Conservation (phyloP, 1,140 invertebrate genomes). For the Drosophila tsacasi region DNA sequence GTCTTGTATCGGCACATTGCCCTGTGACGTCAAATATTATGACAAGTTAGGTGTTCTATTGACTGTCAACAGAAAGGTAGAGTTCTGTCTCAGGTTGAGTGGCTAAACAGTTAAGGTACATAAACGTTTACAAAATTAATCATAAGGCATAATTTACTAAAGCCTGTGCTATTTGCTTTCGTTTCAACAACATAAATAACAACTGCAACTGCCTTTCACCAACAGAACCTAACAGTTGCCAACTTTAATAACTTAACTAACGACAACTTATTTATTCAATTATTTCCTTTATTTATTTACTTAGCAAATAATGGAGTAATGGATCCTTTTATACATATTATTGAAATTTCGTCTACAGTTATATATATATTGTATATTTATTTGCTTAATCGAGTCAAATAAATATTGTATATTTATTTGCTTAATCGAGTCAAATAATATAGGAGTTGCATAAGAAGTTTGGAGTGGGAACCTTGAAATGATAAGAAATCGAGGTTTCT, state of each 20-base stretch:
- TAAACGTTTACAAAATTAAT: background rate
- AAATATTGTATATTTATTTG: too few relatives aligned
- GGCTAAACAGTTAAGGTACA: background rate
- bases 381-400: too few relatives aligned
- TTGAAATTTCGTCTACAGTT: too few relatives aligned
- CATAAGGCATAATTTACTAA: background rate
- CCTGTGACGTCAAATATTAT: constrained; percentile 23
- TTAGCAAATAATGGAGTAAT: too few relatives aligned
- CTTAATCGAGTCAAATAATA: too few relatives aligned
- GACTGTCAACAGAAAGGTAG: background rate
- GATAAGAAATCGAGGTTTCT: too few relatives aligned
- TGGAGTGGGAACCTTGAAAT: too few relatives aligned
- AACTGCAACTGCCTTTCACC: background rate
- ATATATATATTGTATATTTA: too few relatives aligned
- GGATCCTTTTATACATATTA: too few relatives aligned
- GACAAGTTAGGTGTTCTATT: background rate
- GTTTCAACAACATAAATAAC: background rate
- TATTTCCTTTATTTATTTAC: too few relatives aligned
- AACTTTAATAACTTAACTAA: background rate
- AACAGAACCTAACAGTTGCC: background rate
- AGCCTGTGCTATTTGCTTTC: background rate
- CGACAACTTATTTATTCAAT: background rate
- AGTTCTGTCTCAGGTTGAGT: too few relatives aligned
- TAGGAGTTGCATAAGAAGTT: too few relatives aligned
- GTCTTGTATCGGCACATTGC: constrained; percentile 8